Evolutionary conservation across 2,113 vertebrate species (phyloP).

Genomic region (Thomomys bottae): DNA sequence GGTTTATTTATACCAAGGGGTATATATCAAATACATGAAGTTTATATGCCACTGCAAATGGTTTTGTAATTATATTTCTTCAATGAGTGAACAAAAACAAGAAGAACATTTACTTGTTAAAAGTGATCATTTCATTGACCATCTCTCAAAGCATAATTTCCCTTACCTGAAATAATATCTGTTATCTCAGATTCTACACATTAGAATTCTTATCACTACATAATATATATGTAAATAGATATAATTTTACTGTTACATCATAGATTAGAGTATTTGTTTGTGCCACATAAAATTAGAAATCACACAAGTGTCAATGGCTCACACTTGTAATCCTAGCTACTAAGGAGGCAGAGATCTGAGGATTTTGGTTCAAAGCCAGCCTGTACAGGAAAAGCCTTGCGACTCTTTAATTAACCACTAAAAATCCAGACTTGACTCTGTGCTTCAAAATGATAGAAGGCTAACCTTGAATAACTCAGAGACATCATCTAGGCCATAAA

Average conservation of each 20-base stretch:
- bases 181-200: neutral
- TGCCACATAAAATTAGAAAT: slow-evolving; percentile 50
- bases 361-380: too few species aligned
- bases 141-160: neutral
- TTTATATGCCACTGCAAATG: neutral
- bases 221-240: too few species aligned
- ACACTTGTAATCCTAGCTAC: too few species aligned
- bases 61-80: neutral
- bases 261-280: slow-evolving; percentile 38
- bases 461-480: too few species aligned
- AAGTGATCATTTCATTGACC: neutral
- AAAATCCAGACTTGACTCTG: too few species aligned
- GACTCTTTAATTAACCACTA: too few species aligned
- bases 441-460: too few species aligned
- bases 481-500: too few species aligned
- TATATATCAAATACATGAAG: neutral
- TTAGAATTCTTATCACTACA: neutral
- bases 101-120: neutral
- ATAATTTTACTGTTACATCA: slow-evolving; percentile 13
- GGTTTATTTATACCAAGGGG: neutral
- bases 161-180: neutral
- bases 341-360: too few species aligned
- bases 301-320: neutral
- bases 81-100: neutral
- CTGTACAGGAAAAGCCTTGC: too few species aligned